Conservation (phyloP, 1,140 invertebrate species). For the Antheraea mylitta region DNA sequence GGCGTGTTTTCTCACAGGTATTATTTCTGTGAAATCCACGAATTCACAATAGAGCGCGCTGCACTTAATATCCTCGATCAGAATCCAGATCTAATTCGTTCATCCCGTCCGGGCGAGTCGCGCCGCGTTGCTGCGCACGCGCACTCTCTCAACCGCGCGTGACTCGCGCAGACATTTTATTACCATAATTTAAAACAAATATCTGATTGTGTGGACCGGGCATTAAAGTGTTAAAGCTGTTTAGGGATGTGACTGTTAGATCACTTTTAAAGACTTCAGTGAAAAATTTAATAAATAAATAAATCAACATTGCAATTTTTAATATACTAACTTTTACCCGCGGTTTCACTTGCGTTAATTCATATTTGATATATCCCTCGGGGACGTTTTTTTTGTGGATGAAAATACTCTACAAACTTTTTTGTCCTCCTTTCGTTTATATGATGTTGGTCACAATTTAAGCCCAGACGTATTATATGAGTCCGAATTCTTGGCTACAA, state of each 20-base stretch:
- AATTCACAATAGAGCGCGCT: constrained; percentile 1
- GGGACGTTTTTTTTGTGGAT: too few relatives aligned
- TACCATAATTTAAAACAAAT: constrained; percentile 81
- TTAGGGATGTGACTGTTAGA: constrained; percentile 55
- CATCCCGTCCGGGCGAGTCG: constrained; percentile 34
- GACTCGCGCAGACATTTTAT: constrained; percentile 79
- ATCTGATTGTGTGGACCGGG: constrained; percentile 78
- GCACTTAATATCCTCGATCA: constrained; percentile 33
- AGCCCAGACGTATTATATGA: too few relatives aligned
- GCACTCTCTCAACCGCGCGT: constrained; percentile 62
- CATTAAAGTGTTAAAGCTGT: constrained; percentile 78
- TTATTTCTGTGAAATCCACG: not conserved
- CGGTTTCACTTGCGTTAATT: too few relatives aligned
- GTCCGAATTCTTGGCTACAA: too few relatives aligned
- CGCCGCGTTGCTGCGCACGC: constrained; percentile 23
- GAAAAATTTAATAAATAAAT: too few relatives aligned
- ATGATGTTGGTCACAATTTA: too few relatives aligned
- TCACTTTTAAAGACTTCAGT: not conserved
- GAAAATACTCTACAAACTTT: too few relatives aligned
- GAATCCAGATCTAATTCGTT: constrained; percentile 60
- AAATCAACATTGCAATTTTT: too few relatives aligned
- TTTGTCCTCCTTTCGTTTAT: too few relatives aligned
- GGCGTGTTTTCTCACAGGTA: not conserved
- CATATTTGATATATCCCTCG: too few relatives aligned
- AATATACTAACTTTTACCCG: too few relatives aligned